Evolutionary conservation across 2,113 vertebrate genomes (phyloP).

Genomic region (Callaeas wilsoni): DNA sequence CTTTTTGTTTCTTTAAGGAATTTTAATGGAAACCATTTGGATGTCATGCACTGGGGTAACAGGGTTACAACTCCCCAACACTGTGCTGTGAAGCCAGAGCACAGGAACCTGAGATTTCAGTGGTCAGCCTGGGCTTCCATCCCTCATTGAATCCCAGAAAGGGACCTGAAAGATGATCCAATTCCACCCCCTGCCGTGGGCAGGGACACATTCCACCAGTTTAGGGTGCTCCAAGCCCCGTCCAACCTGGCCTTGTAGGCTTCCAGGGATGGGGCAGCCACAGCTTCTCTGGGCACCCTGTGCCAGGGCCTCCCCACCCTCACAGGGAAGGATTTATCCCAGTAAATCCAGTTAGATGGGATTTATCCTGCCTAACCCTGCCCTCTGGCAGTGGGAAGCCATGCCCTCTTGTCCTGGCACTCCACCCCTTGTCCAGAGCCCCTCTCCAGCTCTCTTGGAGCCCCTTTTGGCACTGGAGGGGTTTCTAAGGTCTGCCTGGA

Average conservation of each 20-base stretch:
- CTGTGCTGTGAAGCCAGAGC: not conserved
- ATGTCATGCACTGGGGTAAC: not conserved
- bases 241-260: not conserved
- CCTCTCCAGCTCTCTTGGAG: not conserved
- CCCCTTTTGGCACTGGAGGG: not conserved
- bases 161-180: not conserved
- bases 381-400: not conserved
- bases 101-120: not conserved
- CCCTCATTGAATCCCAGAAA: not conserved
- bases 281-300: not conserved
- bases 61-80: not conserved
- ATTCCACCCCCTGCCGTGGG: not conserved
- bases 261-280: not conserved
- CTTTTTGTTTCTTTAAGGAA: not conserved
- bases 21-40: not conserved
- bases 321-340: fast-evolving
- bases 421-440: not conserved
- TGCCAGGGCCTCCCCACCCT: not conserved
- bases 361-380: not conserved
- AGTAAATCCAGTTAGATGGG: too few species aligned
- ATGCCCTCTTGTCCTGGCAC: not conserved
- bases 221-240: fast-evolving
- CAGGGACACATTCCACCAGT: not conserved
- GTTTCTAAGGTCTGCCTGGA: not conserved
- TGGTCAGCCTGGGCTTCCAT: not conserved